Conservation (phyloP, 2,888 invertebrate genomes). For the Digitonthophagus gazella region DNA sequence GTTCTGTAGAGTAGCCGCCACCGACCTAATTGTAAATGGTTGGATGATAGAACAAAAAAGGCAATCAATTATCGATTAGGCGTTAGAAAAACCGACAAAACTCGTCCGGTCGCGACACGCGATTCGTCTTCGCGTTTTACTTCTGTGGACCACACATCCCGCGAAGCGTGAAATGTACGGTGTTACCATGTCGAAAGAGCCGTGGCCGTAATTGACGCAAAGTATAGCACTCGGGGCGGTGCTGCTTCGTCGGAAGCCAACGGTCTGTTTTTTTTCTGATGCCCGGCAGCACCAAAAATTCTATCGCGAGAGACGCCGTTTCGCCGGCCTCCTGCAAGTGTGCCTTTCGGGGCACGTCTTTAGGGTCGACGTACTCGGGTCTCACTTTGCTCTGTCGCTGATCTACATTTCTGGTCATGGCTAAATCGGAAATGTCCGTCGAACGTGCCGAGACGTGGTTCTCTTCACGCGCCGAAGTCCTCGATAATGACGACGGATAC, state of each 20-base stretch:
- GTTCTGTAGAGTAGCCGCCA: too few species aligned
- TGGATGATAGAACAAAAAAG: background rate
- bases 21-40: background rate
- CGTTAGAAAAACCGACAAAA: background rate
- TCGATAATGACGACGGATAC: background rate
- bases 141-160: background rate
- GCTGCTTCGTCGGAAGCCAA: background rate
- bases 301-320: background rate
- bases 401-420: background rate
- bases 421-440: background rate
- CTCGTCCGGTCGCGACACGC: background rate
- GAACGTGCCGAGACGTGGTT: background rate
- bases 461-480: background rate
- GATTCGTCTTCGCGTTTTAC: background rate
- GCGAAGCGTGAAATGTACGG: background rate
- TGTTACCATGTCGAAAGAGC: background rate
- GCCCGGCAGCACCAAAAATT: background rate
- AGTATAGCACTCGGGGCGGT: background rate
- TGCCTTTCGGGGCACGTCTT: background rate
- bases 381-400: background rate
- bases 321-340: background rate
- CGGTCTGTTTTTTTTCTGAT: background rate
- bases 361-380: background rate
- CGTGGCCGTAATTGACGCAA: background rate
- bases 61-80: background rate